These are phyloP conservation scores for Lasioglossum vierecki DNA, from an alignment of 2,888 invertebrate genomes.

Conservation along the genomic window DNA sequence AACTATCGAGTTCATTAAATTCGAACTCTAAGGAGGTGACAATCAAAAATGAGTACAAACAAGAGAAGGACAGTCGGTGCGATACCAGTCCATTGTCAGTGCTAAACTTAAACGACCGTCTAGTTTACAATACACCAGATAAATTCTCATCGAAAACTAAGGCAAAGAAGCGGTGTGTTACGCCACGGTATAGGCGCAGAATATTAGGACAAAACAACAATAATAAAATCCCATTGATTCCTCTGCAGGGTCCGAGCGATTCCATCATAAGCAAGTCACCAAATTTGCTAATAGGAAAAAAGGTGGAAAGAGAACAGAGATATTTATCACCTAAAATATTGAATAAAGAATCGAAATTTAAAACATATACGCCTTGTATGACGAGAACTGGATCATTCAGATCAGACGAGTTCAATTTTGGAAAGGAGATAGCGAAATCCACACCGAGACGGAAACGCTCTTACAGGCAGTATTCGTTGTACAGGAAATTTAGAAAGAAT, in stretches of 20 bases:
- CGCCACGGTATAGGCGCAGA: slow-evolving; percentile 35
- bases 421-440: slow-evolving; percentile 54
- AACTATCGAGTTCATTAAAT: slow-evolving; percentile 71
- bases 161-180: slow-evolving; percentile 31
- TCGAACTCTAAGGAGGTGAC: slow-evolving; percentile 57
- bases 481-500: slow-evolving; percentile 32
- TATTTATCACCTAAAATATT: slow-evolving; percentile 37
- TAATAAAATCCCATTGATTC: slow-evolving; percentile 25
- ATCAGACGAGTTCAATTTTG: slow-evolving; percentile 31
- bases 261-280: slow-evolving; percentile 78
- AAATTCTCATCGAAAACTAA: slow-evolving; percentile 30
- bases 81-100: slow-evolving; percentile 18
- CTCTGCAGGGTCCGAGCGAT: slow-evolving; percentile 27
- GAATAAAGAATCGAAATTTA: slow-evolving; percentile 24
- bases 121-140: neutral
- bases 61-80: neutral
- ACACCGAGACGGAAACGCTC: slow-evolving; percentile 61
- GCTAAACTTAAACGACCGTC: slow-evolving; percentile 30
- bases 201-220: slow-evolving; percentile 26
- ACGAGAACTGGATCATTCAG: slow-evolving; percentile 24
- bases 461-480: slow-evolving; percentile 28
- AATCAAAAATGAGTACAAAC: neutral
- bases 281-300: slow-evolving; percentile 65
- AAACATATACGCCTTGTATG: slow-evolving; percentile 39
- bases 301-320: slow-evolving; percentile 1